Conservation (phyloP, 2,888 invertebrate genomes). For the Druceiella hillmani region DNA sequence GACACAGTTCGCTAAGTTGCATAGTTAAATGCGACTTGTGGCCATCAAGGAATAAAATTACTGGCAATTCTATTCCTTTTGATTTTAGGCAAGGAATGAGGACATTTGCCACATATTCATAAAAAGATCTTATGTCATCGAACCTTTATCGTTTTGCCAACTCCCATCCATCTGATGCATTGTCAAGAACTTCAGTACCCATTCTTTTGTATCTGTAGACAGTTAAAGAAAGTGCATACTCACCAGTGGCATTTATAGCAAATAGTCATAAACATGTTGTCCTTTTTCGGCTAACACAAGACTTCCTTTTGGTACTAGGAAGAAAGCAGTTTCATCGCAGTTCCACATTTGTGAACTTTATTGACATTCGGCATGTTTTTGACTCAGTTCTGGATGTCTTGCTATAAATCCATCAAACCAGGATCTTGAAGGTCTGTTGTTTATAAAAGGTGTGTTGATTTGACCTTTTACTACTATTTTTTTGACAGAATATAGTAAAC, state of each 20-base stretch:
- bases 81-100: slow-evolving; percentile 20
- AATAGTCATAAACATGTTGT: slow-evolving; percentile 12
- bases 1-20: slow-evolving; percentile 7
- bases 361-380: slow-evolving; percentile 24
- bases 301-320: slow-evolving; percentile 18
- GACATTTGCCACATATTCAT: slow-evolving; percentile 31
- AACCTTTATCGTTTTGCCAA: too few species aligned
- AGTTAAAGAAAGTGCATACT: slow-evolving; percentile 21
- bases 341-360: slow-evolving; percentile 17
- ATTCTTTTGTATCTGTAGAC: slow-evolving; percentile 19
- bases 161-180: slow-evolving; percentile 25
- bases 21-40: slow-evolving; percentile 9
- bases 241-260: slow-evolving; percentile 14
- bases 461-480: slow-evolving; percentile 22
- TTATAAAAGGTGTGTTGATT: slow-evolving; percentile 22
- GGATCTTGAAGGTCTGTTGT: slow-evolving; percentile 20
- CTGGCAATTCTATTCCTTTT: slow-evolving; percentile 7
- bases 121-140: slow-evolving; percentile 35
- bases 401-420: slow-evolving; percentile 22
- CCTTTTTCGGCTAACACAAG: slow-evolving; percentile 19
- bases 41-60: slow-evolving; percentile 4
- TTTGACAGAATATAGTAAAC: slow-evolving; percentile 23
- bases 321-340: slow-evolving; percentile 17
- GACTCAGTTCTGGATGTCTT: slow-evolving; percentile 21
- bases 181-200: slow-evolving; percentile 14